Conservation (phyloP, 1,140 invertebrate genomes). For the Scaptomyza montana region DNA sequence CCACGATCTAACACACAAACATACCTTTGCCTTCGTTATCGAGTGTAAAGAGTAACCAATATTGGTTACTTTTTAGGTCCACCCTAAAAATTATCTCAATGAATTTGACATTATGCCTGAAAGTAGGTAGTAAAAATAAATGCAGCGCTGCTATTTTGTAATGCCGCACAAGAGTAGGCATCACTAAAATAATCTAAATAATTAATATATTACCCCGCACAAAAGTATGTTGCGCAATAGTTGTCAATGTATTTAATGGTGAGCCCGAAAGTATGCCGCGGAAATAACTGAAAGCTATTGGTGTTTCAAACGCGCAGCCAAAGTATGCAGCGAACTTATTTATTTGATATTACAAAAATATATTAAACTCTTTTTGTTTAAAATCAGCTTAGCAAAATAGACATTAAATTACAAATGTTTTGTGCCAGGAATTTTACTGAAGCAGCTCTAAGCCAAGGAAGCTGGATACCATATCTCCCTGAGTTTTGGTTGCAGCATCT, state of each 20-base stretch:
- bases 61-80: too few relatives aligned
- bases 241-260: too few relatives aligned
- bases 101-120: background rate
- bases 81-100: too few relatives aligned
- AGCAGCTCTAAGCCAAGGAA: background rate
- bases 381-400: background rate
- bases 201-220: background rate
- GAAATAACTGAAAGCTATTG: background rate
- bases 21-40: too few relatives aligned
- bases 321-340: conserved; percentile 4
- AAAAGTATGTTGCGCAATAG: conserved; percentile 8
- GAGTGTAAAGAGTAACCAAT: too few relatives aligned
- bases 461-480: background rate
- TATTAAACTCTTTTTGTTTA: conserved; percentile 8
- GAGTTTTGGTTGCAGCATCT: background rate
- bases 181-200: background rate
- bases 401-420: background rate
- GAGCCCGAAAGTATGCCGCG: background rate
- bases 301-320: background rate
- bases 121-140: conserved; percentile 4
- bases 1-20: too few relatives aligned
- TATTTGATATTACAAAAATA: background rate
- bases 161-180: conserved; percentile 5
- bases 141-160: background rate
- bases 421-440: conserved; percentile 4